phyloP scores from a whole-genome alignment of 2,113 vertebrate genomes.

The Theristicus caerulescens region DNA sequence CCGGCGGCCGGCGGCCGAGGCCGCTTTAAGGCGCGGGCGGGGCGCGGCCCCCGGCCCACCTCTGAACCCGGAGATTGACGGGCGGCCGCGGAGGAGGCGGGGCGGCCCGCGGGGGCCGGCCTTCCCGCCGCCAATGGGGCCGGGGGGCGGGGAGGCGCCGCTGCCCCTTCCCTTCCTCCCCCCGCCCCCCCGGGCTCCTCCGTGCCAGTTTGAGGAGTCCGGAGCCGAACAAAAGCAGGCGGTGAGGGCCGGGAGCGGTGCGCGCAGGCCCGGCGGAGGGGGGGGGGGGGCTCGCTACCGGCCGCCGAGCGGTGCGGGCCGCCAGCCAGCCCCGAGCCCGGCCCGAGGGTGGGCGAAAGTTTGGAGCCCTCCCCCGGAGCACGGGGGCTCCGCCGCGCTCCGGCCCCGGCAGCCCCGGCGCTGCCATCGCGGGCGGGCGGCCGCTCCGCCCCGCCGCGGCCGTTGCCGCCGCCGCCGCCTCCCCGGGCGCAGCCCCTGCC shows the following conservation, averaged over 20 bases:
- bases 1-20: background rate
- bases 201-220: conserved; percentile 75
- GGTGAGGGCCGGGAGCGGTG: conserved; percentile 43
- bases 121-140: background rate
- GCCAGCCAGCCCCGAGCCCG: background rate
- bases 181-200: conserved; percentile 61
- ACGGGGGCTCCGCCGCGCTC: background rate
- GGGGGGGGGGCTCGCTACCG: background rate
- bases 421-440: background rate
- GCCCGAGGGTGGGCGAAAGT: background rate
- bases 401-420: background rate
- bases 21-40: conserved; percentile 30
- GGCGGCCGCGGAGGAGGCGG: conserved; percentile 1
- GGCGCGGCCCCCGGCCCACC: conserved; percentile 21
- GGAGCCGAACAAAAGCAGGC: conserved; percentile 76
- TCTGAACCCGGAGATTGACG: conserved; percentile 55
- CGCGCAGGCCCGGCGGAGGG: conserved; percentile 36
- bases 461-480: background rate
- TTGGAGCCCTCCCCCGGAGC: background rate
- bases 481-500: background rate
- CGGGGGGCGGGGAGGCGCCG: background rate
- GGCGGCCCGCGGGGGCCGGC: background rate
- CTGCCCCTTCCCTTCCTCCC: background rate
- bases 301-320: conserved; percentile 1
- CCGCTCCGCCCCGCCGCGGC: background rate